These are phyloP conservation scores for Temnopleurus reevesii DNA, from an alignment of 53 echinoderm and acorn worm genomes.

Conservation along the genomic window DNA sequence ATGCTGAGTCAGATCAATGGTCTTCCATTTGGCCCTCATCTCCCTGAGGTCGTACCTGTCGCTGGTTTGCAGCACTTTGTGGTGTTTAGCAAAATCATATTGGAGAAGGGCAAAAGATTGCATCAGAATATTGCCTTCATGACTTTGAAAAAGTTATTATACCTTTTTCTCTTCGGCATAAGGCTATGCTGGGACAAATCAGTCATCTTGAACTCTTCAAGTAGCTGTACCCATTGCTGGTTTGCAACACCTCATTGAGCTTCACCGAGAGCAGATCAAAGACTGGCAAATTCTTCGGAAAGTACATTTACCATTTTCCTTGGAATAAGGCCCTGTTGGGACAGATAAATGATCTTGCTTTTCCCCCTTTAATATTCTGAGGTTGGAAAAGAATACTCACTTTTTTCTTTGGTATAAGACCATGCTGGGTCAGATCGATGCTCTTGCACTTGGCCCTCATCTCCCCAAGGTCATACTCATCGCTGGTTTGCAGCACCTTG, in stretches of 20 bases:
- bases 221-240: slow-evolving; percentile 73
- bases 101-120: no score
- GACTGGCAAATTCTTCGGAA: no score
- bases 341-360: no score
- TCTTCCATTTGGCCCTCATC: slow-evolving; percentile 77
- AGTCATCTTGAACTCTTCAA: slow-evolving; percentile 73
- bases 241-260: slow-evolving; percentile 69
- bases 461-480: slow-evolving; percentile 76
- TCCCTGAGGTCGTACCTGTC: slow-evolving; percentile 77
- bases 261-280: no score
- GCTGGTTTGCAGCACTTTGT: slow-evolving; percentile 71
- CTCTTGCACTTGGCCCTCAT: slow-evolving; percentile 78
- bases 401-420: slow-evolving; percentile 66
- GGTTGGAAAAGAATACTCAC: slow-evolving; percentile 12
- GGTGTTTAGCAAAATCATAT: no score
- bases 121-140: no score
- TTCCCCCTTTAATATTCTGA: no score
- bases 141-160: no score
- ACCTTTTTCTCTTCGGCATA: slow-evolving; percentile 61
- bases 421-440: slow-evolving; percentile 75
- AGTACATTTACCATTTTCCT: no score
- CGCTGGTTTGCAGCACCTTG: slow-evolving; percentile 70
- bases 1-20: slow-evolving; percentile 73
- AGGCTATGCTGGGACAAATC: slow-evolving; percentile 76
- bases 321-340: no score